Evolutionary conservation across 1,140 invertebrate species (phyloP), one percentile per base, ranked within the genome.

Genomic region (Drosophila micromelanica): DNA sequence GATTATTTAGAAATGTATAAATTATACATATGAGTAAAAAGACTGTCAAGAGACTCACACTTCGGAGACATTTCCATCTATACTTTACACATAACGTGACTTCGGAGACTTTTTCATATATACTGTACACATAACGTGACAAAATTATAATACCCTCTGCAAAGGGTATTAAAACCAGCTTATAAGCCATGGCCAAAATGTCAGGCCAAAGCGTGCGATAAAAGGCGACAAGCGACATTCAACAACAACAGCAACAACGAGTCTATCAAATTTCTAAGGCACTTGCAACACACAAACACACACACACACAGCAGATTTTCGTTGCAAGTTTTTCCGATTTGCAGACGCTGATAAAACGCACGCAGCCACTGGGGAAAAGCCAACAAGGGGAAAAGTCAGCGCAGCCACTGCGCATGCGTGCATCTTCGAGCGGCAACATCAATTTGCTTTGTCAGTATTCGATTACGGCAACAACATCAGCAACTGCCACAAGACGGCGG

Each of bases 221-320:
- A 70, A 38, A 55, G 54, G 40, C 64, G 48, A 73, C 62, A 35
- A 35, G 62, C 54, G 43, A 61, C 59, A 82, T 52, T 62, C 17
- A 23, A 49, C 38, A 64, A 30, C 62, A 35, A 32, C 30, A 32
- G 7, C 30, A 45, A 70, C 78, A 84, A 77, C 80, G 60, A 71
- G 75, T 87, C 68, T 87, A 87, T 87, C 82, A 87, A 89, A 89
- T 87, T 87, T 89, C 82, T 73, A 73, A 78, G 68, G 75, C 80
- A 85, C 80, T 80, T 85, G 73, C 64, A 80, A 62, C 42, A 61
- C 62, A 72, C 27, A 27, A 5, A 27, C 27, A 27, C 27, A 27
- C 23, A 27, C 23, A 27, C 23, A 27, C 23, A 27, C 3, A 27
- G 0, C 2, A 54, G 38, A 70, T 70, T 62, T 64, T 61, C 55